Conservation (phyloP, 2,888 invertebrate species). For the Teleiodes luculella region DNA sequence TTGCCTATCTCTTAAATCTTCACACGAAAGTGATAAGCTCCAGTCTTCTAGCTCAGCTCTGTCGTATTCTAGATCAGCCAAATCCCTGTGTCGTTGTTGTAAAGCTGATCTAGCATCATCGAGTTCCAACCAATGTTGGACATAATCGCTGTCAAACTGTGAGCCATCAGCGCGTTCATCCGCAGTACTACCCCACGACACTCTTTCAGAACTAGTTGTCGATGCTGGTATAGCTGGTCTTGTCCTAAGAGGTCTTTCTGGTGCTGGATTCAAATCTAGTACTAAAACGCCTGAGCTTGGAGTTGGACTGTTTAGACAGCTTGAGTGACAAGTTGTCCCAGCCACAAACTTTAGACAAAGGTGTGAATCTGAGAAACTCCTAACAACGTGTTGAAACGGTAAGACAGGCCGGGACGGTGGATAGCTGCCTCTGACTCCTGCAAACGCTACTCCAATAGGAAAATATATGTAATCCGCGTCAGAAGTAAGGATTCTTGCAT, state of each 20-base stretch:
- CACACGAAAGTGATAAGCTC: conserved; percentile 85
- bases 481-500: conserved; percentile 77
- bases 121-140: conserved; percentile 86
- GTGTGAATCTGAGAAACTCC: conserved; percentile 87
- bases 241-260: conserved; percentile 76
- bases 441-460: conserved; percentile 81
- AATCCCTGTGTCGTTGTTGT: conserved; percentile 83
- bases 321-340: conserved; percentile 74
- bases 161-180: conserved; percentile 79
- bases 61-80: conserved; percentile 85
- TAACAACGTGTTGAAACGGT: conserved; percentile 85
- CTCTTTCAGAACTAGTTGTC: conserved; percentile 68
- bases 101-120: conserved; percentile 84
- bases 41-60: conserved; percentile 88
- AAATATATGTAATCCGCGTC: conserved; percentile 84
- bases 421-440: conserved; percentile 84
- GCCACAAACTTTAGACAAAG: conserved; percentile 84
- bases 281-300: conserved; percentile 81
- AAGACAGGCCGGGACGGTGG: conserved; percentile 83
- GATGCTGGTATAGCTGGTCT: conserved; percentile 74
- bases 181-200: conserved; percentile 79
- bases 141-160: conserved; percentile 84
- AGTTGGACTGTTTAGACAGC: conserved; percentile 77
- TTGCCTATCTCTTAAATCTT: conserved; percentile 80
- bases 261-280: conserved; percentile 77